A percentile compares a stretch with the other conserved stretches of the same genome.
Conservation (phyloP, 2,797 vertebrate genomes). For the Chloroceryle amazona region DNA sequence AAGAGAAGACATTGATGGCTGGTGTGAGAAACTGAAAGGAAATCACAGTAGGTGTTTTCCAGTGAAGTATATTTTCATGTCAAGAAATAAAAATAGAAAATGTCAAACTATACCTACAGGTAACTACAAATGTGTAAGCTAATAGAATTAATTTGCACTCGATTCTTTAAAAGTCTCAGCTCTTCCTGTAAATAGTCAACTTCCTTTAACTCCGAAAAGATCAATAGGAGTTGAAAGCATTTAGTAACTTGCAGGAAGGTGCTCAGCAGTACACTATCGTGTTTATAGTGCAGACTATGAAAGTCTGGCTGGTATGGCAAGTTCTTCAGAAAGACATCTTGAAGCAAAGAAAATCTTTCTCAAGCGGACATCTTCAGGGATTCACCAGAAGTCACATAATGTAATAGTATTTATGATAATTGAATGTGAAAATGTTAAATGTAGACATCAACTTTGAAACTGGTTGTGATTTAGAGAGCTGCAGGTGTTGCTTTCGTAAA, state of each 20-base stretch:
- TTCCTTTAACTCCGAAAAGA: background rate
- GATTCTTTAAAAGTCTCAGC: background rate
- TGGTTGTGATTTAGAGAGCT: conserved; percentile 55
- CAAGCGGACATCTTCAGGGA: background rate
- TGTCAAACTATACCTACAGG: conserved; percentile 33
- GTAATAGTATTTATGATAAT: conserved; percentile 24
- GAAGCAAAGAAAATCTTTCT: conserved; percentile 1
- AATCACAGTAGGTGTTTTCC: conserved; percentile 36
- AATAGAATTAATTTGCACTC: conserved; percentile 27
- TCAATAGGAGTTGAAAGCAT: conserved; percentile 11
- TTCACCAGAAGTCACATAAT: background rate
- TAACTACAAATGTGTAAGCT: conserved; percentile 21
- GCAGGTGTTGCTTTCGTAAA: conserved; percentile 56
- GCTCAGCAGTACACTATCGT: background rate
- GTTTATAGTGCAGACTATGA: background rate
- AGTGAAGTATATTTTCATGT: conserved; percentile 31
- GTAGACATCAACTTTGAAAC: conserved; percentile 50
- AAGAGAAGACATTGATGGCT: conserved; percentile 16
- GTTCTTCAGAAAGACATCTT: background rate
- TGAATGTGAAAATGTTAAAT: conserved; percentile 5
- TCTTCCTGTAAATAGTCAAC: conserved; percentile 18
- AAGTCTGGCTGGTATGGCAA: background rate
- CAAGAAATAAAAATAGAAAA: conserved; percentile 38
- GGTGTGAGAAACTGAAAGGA: conserved; percentile 48
- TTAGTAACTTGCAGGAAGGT: background rate